A percentile compares a stretch with the other conserved stretches of the same genome.
Conservation (phyloP, 2,797 vertebrate genomes). For the Eleutherodactylus coqui region DNA sequence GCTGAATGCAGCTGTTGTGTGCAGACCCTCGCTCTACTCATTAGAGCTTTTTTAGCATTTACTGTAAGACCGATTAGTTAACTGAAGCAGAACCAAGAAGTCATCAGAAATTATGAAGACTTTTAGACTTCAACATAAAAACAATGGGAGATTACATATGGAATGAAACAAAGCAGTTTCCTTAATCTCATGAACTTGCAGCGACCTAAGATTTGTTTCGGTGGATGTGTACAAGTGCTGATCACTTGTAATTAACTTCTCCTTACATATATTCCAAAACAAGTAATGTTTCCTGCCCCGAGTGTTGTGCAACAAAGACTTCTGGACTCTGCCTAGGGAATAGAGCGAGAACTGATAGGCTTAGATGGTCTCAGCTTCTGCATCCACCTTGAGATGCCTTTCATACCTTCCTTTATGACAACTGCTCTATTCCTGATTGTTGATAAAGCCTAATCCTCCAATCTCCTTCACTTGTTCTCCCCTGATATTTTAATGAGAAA, state of each 20-base stretch:
- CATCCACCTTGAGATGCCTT: constrained; percentile 52
- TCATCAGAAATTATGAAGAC: neutral
- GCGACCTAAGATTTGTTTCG: neutral
- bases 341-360: constrained; percentile 40
- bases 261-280: neutral
- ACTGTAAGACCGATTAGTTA: neutral
- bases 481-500: neutral
- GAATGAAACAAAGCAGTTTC: neutral
- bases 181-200: neutral
- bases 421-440: constrained; percentile 8
- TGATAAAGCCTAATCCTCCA: constrained; percentile 32
- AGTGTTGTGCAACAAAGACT: constrained; percentile 14
- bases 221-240: neutral
- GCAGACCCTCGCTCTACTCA: neutral
- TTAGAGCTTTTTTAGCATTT: neutral
- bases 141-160: neutral
- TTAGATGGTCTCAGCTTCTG: constrained; percentile 8
- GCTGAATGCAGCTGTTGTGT: neutral
- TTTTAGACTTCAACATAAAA: neutral
- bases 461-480: neutral
- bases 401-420: constrained; percentile 24
- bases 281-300: constrained; percentile 19
- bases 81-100: neutral
- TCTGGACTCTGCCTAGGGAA: constrained; percentile 9
- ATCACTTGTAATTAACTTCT: constrained; percentile 36